A percentile compares a stretch with the other conserved stretches of the same genome.
phyloP scores from a whole-genome alignment of 2,888 invertebrate species.

The Polymixis flavicincta region DNA sequence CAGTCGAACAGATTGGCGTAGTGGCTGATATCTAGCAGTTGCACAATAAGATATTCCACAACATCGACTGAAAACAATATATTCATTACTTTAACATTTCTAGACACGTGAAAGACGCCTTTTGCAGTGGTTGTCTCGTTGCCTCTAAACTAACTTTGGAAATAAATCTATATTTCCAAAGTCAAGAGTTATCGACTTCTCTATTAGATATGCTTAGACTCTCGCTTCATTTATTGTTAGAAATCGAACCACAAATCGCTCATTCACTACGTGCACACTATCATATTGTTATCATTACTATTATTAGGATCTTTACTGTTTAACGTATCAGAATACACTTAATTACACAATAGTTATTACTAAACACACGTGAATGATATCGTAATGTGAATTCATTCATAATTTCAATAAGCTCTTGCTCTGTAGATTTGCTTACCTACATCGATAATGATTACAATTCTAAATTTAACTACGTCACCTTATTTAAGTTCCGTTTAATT shows the following conservation, averaged over 20 bases:
- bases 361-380: conserved; percentile 21
- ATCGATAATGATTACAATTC: conserved; percentile 3
- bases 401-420: conserved; percentile 6
- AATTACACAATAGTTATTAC: conserved; percentile 37
- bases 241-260: conserved; percentile 47
- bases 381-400: conserved; percentile 46
- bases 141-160: no score
- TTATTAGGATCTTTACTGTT: conserved; percentile 49
- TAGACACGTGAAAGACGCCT: conserved; percentile 24
- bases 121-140: conserved; percentile 21
- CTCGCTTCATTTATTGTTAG: conserved; percentile 45
- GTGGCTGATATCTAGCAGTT: conserved; percentile 1
- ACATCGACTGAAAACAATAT: conserved; percentile 19
- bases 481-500: conserved; percentile 10
- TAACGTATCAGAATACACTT: conserved; percentile 34
- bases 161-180: no score
- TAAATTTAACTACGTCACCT: conserved; percentile 2
- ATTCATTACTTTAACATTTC: conserved; percentile 14
- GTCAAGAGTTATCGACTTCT: conserved; percentile 44
- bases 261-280: conserved; percentile 50
- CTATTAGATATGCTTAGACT: conserved; percentile 27
- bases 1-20: neutral
- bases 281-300: conserved; percentile 57
- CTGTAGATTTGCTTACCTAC: neutral
- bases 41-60: neutral